phyloP scores from a whole-genome alignment of 2,113 vertebrate species.

The Cheirogaleus medius region DNA sequence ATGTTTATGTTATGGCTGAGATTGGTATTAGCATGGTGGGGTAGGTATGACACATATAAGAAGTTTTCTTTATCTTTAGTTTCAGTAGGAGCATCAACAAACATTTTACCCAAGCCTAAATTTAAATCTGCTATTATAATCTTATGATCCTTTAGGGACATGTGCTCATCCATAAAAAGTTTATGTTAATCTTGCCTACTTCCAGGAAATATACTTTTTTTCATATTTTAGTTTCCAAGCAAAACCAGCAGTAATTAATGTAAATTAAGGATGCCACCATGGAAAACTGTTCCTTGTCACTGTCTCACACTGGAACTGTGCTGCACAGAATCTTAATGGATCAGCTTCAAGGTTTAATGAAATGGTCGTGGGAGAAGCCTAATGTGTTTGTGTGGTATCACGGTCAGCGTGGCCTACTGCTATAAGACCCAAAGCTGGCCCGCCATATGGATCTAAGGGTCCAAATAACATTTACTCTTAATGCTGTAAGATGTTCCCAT shows the following conservation, averaged over 20 bases:
- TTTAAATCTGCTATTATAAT: not conserved
- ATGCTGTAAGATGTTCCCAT: not conserved
- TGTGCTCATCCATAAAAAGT: not conserved
- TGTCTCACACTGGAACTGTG: not conserved
- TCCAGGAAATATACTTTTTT: not conserved
- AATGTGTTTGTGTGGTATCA: not conserved
- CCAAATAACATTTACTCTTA: not conserved
- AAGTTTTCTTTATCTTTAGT: not conserved
- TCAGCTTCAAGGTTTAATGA: not conserved
- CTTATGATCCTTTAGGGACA: not conserved
- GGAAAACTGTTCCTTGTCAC: not conserved
- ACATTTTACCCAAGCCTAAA: not conserved
- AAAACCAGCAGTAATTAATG: not conserved
- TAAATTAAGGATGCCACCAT: constrained; percentile 27
- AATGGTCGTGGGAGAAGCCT: not conserved
- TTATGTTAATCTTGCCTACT: not conserved
- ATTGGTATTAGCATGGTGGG: not conserved
- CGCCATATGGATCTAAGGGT: not conserved
- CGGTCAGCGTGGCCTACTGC: not conserved
- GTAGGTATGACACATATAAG: not conserved
- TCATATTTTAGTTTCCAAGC: constrained; percentile 7
- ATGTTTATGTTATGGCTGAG: not conserved
- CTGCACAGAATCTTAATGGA: not conserved
- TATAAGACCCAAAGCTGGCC: not conserved
- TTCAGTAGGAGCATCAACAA: not conserved